phyloP scores from a whole-genome alignment of 2,888 invertebrate genomes.

The Lasioglossum zephyrum region DNA sequence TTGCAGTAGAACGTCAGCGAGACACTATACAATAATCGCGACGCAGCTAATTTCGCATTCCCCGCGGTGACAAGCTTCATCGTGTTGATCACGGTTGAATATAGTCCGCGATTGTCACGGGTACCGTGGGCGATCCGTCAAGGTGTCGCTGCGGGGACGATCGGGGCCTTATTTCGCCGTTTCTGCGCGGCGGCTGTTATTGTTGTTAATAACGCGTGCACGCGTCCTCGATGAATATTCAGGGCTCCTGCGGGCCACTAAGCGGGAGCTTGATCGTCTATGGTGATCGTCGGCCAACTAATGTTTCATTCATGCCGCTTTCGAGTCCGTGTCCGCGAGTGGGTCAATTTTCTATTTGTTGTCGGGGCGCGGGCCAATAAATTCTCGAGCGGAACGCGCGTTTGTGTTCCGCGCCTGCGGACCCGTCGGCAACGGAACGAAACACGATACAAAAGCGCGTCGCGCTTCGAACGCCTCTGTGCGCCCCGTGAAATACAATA shows the following conservation, averaged over 20 bases:
- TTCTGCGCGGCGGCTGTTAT: conserved; percentile 36
- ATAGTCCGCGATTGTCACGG: conserved; percentile 22
- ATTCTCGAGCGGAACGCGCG: not conserved
- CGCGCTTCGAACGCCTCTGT: not conserved
- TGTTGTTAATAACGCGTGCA: conserved; percentile 49
- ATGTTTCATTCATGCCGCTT: conserved; percentile 57
- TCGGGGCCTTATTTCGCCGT: conserved; percentile 25
- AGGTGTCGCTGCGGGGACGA: conserved; percentile 43
- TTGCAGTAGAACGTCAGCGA: not conserved
- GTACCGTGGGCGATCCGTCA: conserved; percentile 61
- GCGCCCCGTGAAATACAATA: conserved; percentile 34
- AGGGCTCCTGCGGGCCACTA: conserved; percentile 30
- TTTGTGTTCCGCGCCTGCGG: not conserved
- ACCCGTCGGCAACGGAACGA: not conserved
- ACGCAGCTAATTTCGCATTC: not conserved
- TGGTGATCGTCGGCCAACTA: conserved; percentile 48
- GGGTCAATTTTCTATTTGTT: conserved; percentile 10
- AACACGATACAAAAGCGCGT: conserved; percentile 25
- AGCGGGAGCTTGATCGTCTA: conserved; percentile 40
- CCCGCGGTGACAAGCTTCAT: not conserved
- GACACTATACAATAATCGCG: not conserved
- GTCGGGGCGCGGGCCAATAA: not conserved
- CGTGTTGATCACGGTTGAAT: conserved; percentile 42
- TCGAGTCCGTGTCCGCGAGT: not conserved
- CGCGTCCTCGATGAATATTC: conserved; percentile 71